Evolutionary conservation across 2,113 vertebrate genomes (phyloP).

Genomic region (Tenebrosternarchus preto): DNA sequence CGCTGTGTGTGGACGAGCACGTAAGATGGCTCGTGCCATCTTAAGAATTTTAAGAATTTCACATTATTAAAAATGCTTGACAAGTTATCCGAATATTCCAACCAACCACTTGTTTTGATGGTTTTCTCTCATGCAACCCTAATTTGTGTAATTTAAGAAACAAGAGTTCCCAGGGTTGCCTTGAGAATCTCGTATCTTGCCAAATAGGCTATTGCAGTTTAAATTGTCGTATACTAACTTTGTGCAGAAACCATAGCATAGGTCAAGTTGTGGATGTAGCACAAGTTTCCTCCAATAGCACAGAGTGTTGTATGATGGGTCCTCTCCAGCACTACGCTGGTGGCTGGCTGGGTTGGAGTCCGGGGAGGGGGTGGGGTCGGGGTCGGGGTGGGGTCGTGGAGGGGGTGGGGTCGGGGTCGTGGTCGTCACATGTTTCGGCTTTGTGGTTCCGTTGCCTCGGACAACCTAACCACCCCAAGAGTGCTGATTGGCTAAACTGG

Average conservation of each 20-base stretch:
- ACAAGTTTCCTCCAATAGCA: neutral
- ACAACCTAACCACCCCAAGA: neutral
- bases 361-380: neutral
- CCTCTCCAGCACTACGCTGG: neutral
- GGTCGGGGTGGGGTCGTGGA: neutral
- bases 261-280: neutral
- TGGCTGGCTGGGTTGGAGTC: neutral
- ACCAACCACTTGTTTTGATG: too few species aligned
- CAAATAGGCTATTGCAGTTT: too few species aligned
- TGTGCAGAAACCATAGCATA: neutral
- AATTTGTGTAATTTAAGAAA: too few species aligned
- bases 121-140: neutral
- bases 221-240: neutral
- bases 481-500: neutral
- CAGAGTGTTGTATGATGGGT: neutral
- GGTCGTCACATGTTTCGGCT: too few species aligned
- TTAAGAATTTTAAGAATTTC: too few species aligned
- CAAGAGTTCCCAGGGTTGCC: too few species aligned
- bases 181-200: too few species aligned
- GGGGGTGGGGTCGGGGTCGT: neutral
- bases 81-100: too few species aligned
- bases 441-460: neutral
- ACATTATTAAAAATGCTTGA: too few species aligned
- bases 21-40: too few species aligned
- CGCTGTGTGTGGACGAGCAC: too few species aligned